Percentiles rank a stretch among this genome's conserved stretches.
These are phyloP conservation scores for Panurus biarmicus DNA, from an alignment of 2,113 vertebrate species.

Conservation along the genomic window DNA sequence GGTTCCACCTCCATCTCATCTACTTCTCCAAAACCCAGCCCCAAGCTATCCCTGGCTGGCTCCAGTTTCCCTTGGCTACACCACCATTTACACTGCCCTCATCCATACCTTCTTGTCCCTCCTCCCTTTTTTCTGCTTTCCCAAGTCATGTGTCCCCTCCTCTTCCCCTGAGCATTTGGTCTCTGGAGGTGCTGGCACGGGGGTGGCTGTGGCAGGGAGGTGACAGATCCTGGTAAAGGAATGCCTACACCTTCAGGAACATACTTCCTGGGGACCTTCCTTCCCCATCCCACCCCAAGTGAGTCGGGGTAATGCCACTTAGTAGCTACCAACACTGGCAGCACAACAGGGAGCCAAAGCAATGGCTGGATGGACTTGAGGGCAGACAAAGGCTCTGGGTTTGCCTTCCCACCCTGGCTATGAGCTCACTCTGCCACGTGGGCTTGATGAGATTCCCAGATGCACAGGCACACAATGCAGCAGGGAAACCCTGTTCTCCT, in stretches of 20 bases:
- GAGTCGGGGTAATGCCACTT: fast-evolving
- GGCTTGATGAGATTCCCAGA: conserved; percentile 62
- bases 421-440: conserved; percentile 8
- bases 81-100: neutral
- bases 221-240: neutral
- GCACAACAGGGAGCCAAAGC: neutral
- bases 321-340: neutral
- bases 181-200: neutral
- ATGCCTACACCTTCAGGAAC: neutral
- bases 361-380: neutral
- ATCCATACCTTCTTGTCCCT: neutral
- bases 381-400: neutral
- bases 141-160: neutral
- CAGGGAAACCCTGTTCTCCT: conserved; percentile 56
- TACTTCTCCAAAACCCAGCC: neutral
- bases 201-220: neutral
- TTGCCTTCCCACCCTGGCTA: conserved; percentile 2
- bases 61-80: neutral
- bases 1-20: neutral
- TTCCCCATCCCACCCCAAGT: fast-evolving
- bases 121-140: neutral
- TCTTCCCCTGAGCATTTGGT: neutral
- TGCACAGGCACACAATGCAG: conserved; percentile 37
- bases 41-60: neutral
- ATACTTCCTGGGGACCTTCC: neutral